Evolutionary conservation across 1,140 invertebrate genomes (phyloP).

Genomic region (Steinernema khuongi): DNA sequence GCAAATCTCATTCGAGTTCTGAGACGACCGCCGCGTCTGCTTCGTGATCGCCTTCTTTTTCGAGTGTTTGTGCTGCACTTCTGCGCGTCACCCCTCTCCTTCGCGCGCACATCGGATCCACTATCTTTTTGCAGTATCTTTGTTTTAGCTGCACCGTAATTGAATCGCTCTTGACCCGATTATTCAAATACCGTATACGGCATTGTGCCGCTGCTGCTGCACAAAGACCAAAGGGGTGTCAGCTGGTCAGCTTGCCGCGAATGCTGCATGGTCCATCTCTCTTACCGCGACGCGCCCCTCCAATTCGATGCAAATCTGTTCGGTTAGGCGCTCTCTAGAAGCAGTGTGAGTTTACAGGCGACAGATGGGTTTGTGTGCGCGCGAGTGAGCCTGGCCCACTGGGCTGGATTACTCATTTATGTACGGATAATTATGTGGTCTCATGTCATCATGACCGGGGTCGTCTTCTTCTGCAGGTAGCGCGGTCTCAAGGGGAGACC

Average conservation of each 20-base stretch:
- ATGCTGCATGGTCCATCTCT: not conserved
- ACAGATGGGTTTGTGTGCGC: slow-evolving; percentile 11
- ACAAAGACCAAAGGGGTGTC: slow-evolving; percentile 3
- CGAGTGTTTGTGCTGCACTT: slow-evolving; percentile 12
- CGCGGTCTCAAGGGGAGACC: not conserved
- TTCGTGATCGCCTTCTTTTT: slow-evolving; percentile 16
- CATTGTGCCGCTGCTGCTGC: not conserved
- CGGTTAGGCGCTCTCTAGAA: not conserved
- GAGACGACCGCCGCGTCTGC: not conserved
- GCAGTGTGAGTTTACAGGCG: slow-evolving; percentile 1
- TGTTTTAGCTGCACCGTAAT: slow-evolving; percentile 3
- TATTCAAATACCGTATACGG: slow-evolving; percentile 15
- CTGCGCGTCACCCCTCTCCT: not conserved
- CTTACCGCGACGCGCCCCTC: not conserved
- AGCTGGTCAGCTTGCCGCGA: not conserved
- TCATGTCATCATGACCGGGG: not conserved
- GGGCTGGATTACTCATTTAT: slow-evolving; percentile 8
- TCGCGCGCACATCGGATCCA: slow-evolving; percentile 7
- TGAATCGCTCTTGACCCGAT: slow-evolving; percentile 13
- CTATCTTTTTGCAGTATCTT: not conserved
- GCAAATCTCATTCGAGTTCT: slow-evolving; percentile 2
- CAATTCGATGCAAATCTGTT: slow-evolving; percentile 7
- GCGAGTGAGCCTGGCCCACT: not conserved
- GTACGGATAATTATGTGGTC: slow-evolving; percentile 1
- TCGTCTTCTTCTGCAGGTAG: not conserved